Evolutionary conservation across 2,113 vertebrate species (phyloP), one percentile per base, ranked within the genome.

Genomic region (Hypocryptadius cinnamomeus): DNA sequence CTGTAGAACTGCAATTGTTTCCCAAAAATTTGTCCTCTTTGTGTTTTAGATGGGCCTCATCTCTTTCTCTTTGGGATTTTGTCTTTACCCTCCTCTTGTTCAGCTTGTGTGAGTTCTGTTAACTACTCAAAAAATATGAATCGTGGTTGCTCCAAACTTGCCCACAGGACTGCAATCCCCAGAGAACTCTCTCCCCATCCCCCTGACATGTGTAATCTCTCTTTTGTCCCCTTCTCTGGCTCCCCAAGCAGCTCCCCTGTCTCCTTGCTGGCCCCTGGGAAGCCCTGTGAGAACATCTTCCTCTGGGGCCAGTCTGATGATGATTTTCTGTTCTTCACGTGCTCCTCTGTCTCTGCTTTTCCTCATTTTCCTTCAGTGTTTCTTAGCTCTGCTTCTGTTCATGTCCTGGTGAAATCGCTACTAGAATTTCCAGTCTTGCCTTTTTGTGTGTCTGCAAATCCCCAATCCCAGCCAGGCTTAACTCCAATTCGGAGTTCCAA

Each of bases 141-240:
- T 57, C 8, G 14, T 39, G 37, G 6, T 57, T 28, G 21, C 37
- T 79, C n/a, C 51, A 39, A 6, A 13, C 37, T 61, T 66, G 7
- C 15, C 54, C 20, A 5, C 1, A 3, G 69, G 35, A 3, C 17
- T 78, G 5, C 44, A 42, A 37, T 50, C 25, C 30, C 11, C 21
- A 33, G 45, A 4, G 27, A 48, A 20, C 13, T 9, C 30, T 72
- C 6, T 61, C 10, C 6, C 17, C 25, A 42, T 9, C 14, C 37
- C 30, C 35, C 50, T 61, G 48, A 11, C 11, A 14, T 2, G 0
- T 30, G 16, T 7, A 6, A 8, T 50, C 12, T 64, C 3, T 5
- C 24, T 59, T 35, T 79, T 15, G 8, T 59, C 6, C 31, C 23
- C 30, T 57, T 66, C 39, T 68, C 53, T 61, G 16, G 13, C 30